phyloP scores from a whole-genome alignment of 1,140 invertebrate genomes.

The Ips typographus region DNA sequence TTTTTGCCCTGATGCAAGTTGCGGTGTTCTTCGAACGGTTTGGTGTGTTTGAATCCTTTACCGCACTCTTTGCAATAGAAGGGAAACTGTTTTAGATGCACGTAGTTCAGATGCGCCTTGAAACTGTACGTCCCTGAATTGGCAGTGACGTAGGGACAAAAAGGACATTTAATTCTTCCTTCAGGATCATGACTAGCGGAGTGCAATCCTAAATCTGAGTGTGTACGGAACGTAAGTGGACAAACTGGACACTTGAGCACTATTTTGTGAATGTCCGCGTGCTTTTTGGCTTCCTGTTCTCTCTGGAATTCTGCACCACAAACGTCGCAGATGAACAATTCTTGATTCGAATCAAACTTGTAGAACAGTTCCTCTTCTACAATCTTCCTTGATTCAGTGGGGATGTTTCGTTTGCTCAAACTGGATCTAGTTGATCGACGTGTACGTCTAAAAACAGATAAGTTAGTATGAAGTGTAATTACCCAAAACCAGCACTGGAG shows the following conservation, averaged over 20 bases:
- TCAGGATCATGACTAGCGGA: constrained; percentile 34
- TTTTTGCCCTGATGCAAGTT: constrained; percentile 46
- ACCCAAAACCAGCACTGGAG: no score
- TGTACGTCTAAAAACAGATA: no score
- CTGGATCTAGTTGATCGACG: no score
- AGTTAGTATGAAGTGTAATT: background rate
- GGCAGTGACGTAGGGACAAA: constrained; percentile 36
- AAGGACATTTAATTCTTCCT: constrained; percentile 31
- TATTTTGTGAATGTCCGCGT: constrained; percentile 36
- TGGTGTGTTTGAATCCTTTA: constrained; percentile 38
- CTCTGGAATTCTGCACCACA: constrained; percentile 39
- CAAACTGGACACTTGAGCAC: constrained; percentile 35
- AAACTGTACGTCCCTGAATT: constrained; percentile 34
- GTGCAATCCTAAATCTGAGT: constrained; percentile 26
- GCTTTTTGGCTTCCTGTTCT: constrained; percentile 37
- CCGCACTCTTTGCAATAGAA: constrained; percentile 39
- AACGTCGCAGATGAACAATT: constrained; percentile 38
- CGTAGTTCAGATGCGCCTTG: constrained; percentile 37
- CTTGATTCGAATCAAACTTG: constrained; percentile 35
- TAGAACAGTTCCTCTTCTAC: constrained; percentile 26
- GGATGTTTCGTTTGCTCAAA: background rate
- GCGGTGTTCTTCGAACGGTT: constrained; percentile 36
- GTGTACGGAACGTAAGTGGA: constrained; percentile 29
- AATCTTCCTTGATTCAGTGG: background rate
- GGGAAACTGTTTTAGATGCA: constrained; percentile 48